phyloP scores from a whole-genome alignment of 2,113 vertebrate genomes.

The Salvelinus fontinalis region DNA sequence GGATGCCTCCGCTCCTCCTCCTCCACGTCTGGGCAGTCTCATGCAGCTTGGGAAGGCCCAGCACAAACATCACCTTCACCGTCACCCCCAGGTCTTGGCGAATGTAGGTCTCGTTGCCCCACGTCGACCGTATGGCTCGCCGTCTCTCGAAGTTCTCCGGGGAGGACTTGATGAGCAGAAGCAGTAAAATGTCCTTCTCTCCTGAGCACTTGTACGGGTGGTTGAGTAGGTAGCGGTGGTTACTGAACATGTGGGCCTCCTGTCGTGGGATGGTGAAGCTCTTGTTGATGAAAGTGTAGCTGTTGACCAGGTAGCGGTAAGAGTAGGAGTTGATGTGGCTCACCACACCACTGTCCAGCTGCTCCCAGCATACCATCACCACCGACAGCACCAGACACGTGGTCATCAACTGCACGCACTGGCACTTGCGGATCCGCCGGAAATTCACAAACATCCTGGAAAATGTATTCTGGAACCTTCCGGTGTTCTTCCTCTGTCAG shows the following conservation, averaged over 20 bases:
- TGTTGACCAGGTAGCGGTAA: constrained; percentile 86
- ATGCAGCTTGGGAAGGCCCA: constrained; percentile 67
- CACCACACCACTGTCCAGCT: constrained; percentile 75
- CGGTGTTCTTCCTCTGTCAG: constrained; percentile 24
- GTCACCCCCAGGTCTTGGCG: constrained; percentile 75
- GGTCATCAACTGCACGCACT: constrained; percentile 79
- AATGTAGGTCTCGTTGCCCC: constrained; percentile 89
- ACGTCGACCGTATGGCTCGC: constrained; percentile 85
- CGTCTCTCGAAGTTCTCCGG: constrained; percentile 82
- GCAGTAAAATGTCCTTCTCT: constrained; percentile 81
- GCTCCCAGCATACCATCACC: constrained; percentile 85
- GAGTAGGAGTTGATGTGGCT: constrained; percentile 88
- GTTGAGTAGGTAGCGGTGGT: constrained; percentile 84
- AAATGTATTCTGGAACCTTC: constrained; percentile 28
- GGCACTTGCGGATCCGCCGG: constrained; percentile 80
- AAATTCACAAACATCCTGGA: constrained; percentile 82
- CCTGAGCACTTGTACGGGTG: constrained; percentile 80
- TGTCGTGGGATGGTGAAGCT: constrained; percentile 80
- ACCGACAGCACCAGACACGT: constrained; percentile 83
- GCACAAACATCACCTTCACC: constrained; percentile 87
- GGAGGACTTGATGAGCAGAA: constrained; percentile 89
- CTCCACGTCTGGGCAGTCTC: constrained; percentile 28
- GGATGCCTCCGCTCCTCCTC: constrained; percentile 36
- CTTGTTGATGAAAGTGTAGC: constrained; percentile 82
- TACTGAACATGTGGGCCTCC: constrained; percentile 64